Evolutionary conservation across 53 echinoderm and acorn worm genomes (phyloP).

Genomic region (Stichopus horrens): DNA sequence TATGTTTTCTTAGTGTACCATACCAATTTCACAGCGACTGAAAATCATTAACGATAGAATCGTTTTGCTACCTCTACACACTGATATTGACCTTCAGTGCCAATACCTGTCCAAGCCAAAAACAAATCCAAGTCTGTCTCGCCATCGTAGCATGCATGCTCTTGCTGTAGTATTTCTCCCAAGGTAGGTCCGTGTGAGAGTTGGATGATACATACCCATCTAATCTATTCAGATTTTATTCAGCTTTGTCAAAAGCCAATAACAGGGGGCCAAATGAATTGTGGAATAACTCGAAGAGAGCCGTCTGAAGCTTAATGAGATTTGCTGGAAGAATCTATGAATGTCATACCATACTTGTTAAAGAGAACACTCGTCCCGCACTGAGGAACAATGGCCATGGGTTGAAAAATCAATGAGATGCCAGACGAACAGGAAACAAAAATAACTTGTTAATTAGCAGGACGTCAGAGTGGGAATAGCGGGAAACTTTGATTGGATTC

Average conservation of each 20-base stretch:
- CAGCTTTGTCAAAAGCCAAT: constrained; percentile 47
- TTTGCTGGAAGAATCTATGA: constrained; percentile 42
- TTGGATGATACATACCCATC: constrained; percentile 23
- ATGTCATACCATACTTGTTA: constrained; percentile 42
- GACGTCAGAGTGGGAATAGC: constrained; percentile 39
- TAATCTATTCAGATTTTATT: constrained; percentile 46
- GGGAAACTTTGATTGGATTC: constrained; percentile 22
- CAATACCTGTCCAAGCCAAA: constrained; percentile 31
- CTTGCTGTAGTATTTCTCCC: background rate
- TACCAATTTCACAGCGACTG: constrained; percentile 38
- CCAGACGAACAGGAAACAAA: constrained; percentile 45
- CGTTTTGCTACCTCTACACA: constrained; percentile 10
- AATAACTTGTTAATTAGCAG: constrained; percentile 45
- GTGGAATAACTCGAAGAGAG: constrained; percentile 34
- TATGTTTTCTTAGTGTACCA: constrained; percentile 26
- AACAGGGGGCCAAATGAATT: constrained; percentile 40
- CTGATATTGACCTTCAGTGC: constrained; percentile 39
- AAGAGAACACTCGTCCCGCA: constrained; percentile 35
- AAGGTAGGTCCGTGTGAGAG: background rate
- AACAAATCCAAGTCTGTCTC: constrained; percentile 22
- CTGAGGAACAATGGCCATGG: constrained; percentile 40
- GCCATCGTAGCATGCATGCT: background rate
- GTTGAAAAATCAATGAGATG: constrained; percentile 45
- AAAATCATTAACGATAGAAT: constrained; percentile 37
- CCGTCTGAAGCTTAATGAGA: constrained; percentile 38